Base-by-base conservation (phyloP, 2,888 invertebrate genomes). In the Leptopilina drosophilae region DNA sequence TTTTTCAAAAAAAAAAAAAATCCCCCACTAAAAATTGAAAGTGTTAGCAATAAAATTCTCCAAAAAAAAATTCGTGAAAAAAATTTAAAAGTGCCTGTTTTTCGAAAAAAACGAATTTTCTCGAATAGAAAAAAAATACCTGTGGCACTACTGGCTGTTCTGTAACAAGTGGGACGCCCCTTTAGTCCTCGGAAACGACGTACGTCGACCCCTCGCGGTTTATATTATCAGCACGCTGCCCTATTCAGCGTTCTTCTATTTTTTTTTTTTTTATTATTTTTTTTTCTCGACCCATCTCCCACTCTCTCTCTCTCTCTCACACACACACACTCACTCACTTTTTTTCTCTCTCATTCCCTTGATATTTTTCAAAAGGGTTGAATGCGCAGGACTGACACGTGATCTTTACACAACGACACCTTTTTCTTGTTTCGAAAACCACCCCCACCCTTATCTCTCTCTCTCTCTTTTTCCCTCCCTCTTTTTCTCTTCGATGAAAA, bases 371-470 rank as follows among this genome's bases (percentile, higher is more conserved):
- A 7, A 5, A 56, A 59, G 40, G 56, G 56, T 15, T 8, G 33
- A 73, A 59, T 56, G 73, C 73, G 73, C 73, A 73, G n/a, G 73
- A 73, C 73, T n/a, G 73, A 33, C 73, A 73, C 73, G 73, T 73
- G 73, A 73, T n/a, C 56, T 53, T 73, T 56, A 56, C 7, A 42
- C 8, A 42, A 56, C 33, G 33, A 33, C 40, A 73, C 56, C 56
- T 73, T 73, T 33, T 33, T 33, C 62, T 11, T 11, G 11, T 11
- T 67, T 15, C 12, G 66, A 67, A 9, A 33, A 33, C 33, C 42
- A 15, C 42, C 14, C 26, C 53, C 26, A 20, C 20, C 20, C 20
- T 20, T 20, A 0, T 20, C 20, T 20, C 20, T 20, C 20, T 20
- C 20, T 20, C 20, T 20, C 20, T 20, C 20, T 20, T 20, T 20